phyloP scores from a whole-genome alignment of 2,113 vertebrate genomes.

The Xiphorhynchus elegans region DNA sequence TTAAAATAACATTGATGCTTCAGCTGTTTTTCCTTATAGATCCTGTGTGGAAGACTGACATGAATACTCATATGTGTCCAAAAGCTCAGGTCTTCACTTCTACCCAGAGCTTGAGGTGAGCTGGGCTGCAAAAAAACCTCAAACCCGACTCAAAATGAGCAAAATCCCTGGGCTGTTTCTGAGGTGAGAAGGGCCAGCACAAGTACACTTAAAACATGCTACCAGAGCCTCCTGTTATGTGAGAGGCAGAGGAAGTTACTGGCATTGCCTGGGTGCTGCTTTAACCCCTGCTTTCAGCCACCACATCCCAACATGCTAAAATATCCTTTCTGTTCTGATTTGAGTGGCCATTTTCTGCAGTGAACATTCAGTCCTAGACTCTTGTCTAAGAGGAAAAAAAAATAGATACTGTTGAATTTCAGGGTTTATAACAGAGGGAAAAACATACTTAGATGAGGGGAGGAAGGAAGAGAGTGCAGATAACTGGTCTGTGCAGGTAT shows the following conservation, averaged over 20 bases:
- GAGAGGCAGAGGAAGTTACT: neutral
- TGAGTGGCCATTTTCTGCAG: constrained; percentile 28
- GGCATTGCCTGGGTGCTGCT: neutral
- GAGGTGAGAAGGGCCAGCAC: neutral
- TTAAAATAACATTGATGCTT: neutral
- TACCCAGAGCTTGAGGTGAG: neutral
- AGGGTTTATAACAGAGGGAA: neutral
- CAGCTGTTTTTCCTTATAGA: neutral
- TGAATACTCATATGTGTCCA: neutral
- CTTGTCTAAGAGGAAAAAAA: neutral
- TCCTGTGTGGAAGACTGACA: neutral
- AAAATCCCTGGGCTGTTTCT: neutral
- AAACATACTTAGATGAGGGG: neutral
- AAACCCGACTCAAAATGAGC: neutral
- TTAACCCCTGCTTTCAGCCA: neutral
- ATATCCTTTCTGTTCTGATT: neutral
- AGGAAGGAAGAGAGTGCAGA: neutral
- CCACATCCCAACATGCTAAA: neutral
- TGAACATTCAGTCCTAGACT: neutral
- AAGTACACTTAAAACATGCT: neutral
- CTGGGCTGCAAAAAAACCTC: neutral
- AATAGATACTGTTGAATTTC: neutral
- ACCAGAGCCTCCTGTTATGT: neutral
- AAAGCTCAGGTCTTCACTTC: neutral
- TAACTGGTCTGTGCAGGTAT: neutral